Conservation (phyloP, 2,888 invertebrate genomes). For the Catocala fraxini region DNA sequence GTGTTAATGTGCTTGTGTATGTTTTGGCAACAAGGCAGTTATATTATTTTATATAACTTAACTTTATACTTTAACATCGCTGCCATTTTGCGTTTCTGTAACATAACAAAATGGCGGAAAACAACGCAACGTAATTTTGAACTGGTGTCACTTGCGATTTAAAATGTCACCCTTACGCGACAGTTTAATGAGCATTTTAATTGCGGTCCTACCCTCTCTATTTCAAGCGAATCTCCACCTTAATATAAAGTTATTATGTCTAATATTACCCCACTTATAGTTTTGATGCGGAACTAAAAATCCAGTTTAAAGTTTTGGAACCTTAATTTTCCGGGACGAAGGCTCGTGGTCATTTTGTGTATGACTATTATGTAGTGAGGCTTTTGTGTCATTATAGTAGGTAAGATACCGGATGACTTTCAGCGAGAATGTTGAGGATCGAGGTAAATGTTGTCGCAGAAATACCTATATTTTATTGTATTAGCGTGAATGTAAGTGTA, state of each 20-base stretch:
- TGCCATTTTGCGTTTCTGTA: slow-evolving; percentile 7
- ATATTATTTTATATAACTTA: no score
- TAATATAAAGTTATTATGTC: slow-evolving; percentile 38
- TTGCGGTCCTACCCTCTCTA: slow-evolving; percentile 61
- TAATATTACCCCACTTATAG: slow-evolving; percentile 28
- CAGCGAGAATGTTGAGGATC: no score
- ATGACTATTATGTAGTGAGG: slow-evolving; percentile 2
- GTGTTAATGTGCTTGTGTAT: no score
- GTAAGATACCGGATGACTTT: not conserved
- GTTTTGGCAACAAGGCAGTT: no score
- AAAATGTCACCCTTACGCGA: slow-evolving; percentile 54
- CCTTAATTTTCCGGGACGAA: slow-evolving; percentile 22
- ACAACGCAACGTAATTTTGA: slow-evolving; percentile 52
- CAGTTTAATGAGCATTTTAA: slow-evolving; percentile 69
- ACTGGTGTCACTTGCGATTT: slow-evolving; percentile 61
- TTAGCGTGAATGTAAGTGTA: no score
- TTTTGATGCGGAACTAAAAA: slow-evolving; percentile 27
- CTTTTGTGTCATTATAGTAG: slow-evolving; percentile 18
- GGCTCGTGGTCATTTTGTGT: not conserved
- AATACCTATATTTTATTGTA: no score
- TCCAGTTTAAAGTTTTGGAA: slow-evolving; percentile 30
- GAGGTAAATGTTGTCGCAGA: no score
- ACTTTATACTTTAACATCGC: no score
- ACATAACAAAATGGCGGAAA: slow-evolving; percentile 44
- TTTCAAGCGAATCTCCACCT: slow-evolving; percentile 49